Conservation (phyloP, 2,113 vertebrate species). For the Zosterops hypoxanthus region DNA sequence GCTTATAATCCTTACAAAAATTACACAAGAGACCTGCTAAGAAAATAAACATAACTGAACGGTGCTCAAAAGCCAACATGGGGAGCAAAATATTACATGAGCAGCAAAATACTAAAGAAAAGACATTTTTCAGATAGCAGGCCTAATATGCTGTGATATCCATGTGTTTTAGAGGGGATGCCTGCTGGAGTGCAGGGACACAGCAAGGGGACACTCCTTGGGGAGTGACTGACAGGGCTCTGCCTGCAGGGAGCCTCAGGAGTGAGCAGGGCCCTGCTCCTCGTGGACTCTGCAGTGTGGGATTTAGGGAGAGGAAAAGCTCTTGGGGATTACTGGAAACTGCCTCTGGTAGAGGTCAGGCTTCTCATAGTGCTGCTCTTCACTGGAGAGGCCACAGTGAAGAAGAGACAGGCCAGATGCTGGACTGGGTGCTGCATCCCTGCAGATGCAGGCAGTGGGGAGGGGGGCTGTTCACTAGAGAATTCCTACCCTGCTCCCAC, state of each 20-base stretch:
- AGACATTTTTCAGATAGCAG: background rate
- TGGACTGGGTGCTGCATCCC: background rate
- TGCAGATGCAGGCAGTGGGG: too few relatives aligned
- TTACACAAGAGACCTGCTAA: background rate
- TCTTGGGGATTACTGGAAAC: background rate
- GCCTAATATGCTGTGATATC: background rate
- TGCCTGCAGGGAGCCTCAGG: background rate
- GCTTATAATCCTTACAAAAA: background rate
- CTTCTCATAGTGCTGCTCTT: background rate
- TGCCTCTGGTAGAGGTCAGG: background rate
- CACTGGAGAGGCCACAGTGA: too few relatives aligned
- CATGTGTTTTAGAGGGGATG: background rate
- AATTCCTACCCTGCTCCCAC: background rate
- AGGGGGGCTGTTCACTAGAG: background rate
- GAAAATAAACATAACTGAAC: background rate
- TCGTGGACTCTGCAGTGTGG: rapidly evolving
- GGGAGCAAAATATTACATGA: background rate
- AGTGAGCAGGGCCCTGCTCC: rapidly evolving
- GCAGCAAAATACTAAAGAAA: background rate
- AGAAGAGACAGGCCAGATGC: background rate
- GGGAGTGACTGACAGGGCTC: background rate
- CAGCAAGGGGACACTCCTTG: rapidly evolving
- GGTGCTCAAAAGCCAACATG: background rate
- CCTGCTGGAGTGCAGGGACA: background rate
- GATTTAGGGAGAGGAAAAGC: background rate